A percentile compares a stretch with the other conserved stretches of the same genome.
Conservation (phyloP, 2,113 vertebrate genomes). For the Eira barbara region DNA sequence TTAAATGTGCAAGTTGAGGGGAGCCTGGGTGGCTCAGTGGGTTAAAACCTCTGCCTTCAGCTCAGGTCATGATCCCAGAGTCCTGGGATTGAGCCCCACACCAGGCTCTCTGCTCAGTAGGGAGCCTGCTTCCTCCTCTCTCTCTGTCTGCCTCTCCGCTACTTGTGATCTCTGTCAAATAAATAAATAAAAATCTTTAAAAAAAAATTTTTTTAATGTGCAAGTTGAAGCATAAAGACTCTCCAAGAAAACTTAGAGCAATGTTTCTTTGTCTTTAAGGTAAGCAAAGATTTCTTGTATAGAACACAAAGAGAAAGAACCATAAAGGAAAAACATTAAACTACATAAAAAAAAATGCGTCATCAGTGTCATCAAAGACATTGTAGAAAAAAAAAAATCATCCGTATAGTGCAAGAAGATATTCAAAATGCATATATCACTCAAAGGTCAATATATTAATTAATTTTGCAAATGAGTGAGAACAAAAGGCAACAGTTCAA, state of each 20-base stretch:
- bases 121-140: no score
- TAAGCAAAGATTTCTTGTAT: neutral
- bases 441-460: neutral
- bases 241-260: neutral
- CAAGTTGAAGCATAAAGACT: neutral
- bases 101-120: no score
- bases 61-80: no score
- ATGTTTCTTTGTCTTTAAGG: neutral
- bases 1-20: neutral
- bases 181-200: no score
- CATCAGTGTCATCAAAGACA: neutral
- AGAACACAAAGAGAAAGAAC: neutral
- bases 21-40: no score
- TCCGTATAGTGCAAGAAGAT: neutral
- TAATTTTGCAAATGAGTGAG: neutral
- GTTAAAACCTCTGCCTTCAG: no score
- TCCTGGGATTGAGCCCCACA: no score
- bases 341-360: neutral
- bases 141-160: no score
- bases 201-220: neutral
- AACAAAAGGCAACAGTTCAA: neutral
- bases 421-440: neutral
- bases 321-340: neutral
- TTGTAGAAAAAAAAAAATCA: neutral
- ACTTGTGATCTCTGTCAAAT: no score